These are phyloP conservation scores for Chloropsis hardwickii DNA, from an alignment of 2,113 vertebrate genomes.

Conservation along the genomic window DNA sequence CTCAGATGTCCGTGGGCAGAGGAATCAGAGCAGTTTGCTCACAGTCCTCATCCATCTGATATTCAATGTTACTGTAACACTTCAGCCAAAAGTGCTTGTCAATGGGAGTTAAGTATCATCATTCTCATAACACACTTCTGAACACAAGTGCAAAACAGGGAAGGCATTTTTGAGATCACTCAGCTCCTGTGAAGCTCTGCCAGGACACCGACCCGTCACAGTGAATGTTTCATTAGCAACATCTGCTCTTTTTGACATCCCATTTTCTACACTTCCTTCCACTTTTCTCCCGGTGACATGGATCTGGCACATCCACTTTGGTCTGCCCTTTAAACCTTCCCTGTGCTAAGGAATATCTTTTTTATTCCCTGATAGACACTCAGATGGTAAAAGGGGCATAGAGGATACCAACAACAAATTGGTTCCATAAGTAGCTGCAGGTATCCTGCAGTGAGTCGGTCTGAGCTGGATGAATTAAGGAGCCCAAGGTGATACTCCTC, in stretches of 20 bases:
- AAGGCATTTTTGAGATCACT: background rate
- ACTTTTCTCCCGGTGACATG: background rate
- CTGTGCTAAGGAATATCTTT: background rate
- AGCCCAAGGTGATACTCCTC: background rate
- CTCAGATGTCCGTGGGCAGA: background rate
- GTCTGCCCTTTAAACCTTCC: background rate
- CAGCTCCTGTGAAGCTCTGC: background rate
- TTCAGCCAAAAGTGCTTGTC: conserved; percentile 11
- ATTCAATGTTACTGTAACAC: background rate
- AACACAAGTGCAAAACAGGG: background rate
- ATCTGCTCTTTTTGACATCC: conserved; percentile 3
- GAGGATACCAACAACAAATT: background rate
- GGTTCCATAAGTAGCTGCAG: background rate
- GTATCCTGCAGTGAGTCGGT: background rate
- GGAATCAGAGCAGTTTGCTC: background rate
- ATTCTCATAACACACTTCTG: background rate
- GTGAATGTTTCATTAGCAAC: conserved; percentile 4
- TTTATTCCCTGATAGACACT: background rate
- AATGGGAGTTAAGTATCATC: background rate
- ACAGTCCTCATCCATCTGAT: background rate
- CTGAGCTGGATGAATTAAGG: conserved; percentile 5
- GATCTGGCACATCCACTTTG: background rate
- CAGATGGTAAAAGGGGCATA: background rate
- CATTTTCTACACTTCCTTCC: background rate
- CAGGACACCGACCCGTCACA: background rate